A percentile compares a stretch with the other conserved stretches of the same genome.
Evolutionary conservation across 2,113 vertebrate species (phyloP).

Genomic region (Motacilla alba): DNA sequence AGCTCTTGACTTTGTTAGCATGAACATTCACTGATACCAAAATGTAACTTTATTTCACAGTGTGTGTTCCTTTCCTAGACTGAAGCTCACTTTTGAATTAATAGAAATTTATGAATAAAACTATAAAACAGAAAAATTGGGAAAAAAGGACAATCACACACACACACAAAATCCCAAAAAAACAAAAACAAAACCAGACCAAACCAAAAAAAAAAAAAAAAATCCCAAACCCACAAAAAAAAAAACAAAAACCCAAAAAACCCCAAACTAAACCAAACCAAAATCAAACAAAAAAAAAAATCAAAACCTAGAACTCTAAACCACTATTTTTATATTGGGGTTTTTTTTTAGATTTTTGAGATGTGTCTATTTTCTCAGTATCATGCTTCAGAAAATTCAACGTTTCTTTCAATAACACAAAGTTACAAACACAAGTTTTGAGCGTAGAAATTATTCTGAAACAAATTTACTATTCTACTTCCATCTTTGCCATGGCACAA

Average conservation of each 20-base stretch:
- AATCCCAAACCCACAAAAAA: background rate
- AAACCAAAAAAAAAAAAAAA: background rate
- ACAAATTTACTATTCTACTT: background rate
- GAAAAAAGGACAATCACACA: background rate
- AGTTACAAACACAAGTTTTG: background rate
- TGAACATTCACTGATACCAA: background rate
- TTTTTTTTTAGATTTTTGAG: background rate
- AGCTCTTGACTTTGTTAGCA: background rate
- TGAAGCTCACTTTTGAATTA: background rate
- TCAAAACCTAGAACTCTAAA: background rate
- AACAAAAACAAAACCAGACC: background rate
- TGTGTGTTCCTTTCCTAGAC: background rate
- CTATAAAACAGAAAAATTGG: background rate
- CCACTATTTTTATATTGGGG: rapidly evolving
- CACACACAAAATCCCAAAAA: background rate
- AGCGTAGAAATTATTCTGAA: background rate
- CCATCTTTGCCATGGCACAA: background rate
- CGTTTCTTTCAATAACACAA: background rate
- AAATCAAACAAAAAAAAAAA: background rate
- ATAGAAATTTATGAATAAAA: background rate
- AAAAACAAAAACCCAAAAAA: too few relatives aligned
- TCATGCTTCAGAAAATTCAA: background rate
- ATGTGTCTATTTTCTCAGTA: background rate
- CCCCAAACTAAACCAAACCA: background rate
- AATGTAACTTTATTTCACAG: background rate